Evolutionary conservation across 2,888 invertebrate species (phyloP).

Genomic region (Cordilura impudica): DNA sequence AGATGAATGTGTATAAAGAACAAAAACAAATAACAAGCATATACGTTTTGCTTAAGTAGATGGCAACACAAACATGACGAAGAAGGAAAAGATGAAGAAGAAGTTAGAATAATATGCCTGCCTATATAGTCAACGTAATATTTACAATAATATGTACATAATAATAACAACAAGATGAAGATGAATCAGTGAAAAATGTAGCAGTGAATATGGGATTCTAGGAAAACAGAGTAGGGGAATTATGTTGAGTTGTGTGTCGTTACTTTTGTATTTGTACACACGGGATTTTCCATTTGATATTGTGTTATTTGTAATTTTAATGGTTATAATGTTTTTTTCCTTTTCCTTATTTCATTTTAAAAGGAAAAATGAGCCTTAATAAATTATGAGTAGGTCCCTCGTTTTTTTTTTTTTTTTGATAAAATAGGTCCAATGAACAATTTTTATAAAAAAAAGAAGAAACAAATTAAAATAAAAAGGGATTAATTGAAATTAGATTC

Average conservation of each 20-base stretch:
- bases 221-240: neutral
- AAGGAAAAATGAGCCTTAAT: neutral
- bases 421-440: no score
- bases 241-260: constrained; percentile 5
- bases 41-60: neutral
- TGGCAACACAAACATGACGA: no score
- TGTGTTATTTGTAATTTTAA: constrained; percentile 36
- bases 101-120: no score
- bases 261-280: constrained; percentile 10
- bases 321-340: constrained; percentile 13
- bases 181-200: neutral
- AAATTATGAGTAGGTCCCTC: neutral
- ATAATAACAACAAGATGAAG: neutral
- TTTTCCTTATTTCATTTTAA: neutral
- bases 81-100: no score
- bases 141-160: neutral
- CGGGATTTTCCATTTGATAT: constrained; percentile 6
- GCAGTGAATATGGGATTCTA: neutral
- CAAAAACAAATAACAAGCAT: neutral
- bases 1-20: constrained; percentile 45
- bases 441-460: no score
- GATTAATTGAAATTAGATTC: no score
- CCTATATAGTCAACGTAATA: neutral
- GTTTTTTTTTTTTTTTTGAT: neutral
- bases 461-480: no score